Evolutionary conservation across 2,888 invertebrate genomes (phyloP).

Genomic region (Ametastegia equiseti): DNA sequence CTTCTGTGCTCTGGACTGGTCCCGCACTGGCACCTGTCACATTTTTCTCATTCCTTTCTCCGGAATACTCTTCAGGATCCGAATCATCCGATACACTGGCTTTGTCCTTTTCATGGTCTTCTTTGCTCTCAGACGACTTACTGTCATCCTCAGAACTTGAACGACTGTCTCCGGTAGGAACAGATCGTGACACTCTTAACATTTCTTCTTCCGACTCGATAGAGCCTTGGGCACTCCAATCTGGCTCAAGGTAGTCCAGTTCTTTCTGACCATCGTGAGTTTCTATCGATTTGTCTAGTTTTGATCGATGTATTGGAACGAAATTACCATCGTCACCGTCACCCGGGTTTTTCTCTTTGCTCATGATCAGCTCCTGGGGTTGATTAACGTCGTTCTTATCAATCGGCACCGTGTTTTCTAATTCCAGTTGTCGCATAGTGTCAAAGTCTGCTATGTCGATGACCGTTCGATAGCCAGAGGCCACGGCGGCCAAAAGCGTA

Average conservation of each 20-base stretch:
- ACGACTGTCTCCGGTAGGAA: not conserved
- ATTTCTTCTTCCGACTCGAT: not conserved
- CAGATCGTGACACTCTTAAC: not conserved
- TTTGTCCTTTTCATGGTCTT: no score
- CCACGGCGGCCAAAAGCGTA: not conserved
- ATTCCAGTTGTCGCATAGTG: not conserved
- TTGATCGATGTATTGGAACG: no score
- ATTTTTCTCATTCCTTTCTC: no score
- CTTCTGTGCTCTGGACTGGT: no score
- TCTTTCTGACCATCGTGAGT: not conserved
- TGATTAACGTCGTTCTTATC: not conserved
- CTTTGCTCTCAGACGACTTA: no score
- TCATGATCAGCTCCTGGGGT: not conserved
- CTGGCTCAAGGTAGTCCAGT: not conserved
- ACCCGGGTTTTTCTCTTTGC: not conserved
- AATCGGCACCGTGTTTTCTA: not conserved
- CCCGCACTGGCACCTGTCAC: no score
- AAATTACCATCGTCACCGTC: not conserved
- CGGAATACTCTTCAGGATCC: no score
- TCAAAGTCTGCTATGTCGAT: conserved; percentile 8
- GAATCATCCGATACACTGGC: no score
- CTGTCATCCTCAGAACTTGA: no score
- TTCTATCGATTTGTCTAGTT: not conserved
- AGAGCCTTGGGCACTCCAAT: not conserved
- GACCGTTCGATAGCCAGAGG: not conserved